Percentiles rank a stretch among this genome's conserved stretches.
Evolutionary conservation across 2,888 invertebrate species (phyloP).

Genomic region (Drosophila barbarae): DNA sequence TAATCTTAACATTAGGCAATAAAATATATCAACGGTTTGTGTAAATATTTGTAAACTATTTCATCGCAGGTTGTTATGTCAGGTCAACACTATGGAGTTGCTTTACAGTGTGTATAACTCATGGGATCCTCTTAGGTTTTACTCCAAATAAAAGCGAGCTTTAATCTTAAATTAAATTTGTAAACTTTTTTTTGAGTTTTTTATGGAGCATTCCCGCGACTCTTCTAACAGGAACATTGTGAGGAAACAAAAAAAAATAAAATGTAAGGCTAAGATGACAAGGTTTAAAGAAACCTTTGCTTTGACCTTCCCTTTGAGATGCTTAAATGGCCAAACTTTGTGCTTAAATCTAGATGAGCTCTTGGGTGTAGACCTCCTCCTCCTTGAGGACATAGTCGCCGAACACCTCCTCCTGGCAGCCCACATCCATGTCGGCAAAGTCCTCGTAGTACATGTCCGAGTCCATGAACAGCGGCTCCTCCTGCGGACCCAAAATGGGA

Average conservation of each 20-base stretch:
- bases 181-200: not conserved
- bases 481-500: slow-evolving; percentile 19
- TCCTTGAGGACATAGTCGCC: slow-evolving; percentile 63
- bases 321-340: slow-evolving; percentile 13
- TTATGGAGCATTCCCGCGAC: slow-evolving; percentile 3
- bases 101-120: slow-evolving; percentile 1
- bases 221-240: not conserved
- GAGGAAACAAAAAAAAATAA: not conserved
- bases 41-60: slow-evolving; percentile 10
- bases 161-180: not conserved
- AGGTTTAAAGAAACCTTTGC: not conserved
- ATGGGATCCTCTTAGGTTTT: no score
- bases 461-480: slow-evolving; percentile 40
- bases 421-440: slow-evolving; percentile 62
- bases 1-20: slow-evolving; percentile 8
- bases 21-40: slow-evolving; percentile 5
- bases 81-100: slow-evolving; percentile 3
- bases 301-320: slow-evolving; percentile 8
- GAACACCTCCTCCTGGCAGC: slow-evolving; percentile 61
- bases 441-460: slow-evolving; percentile 59
- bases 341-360: slow-evolving; percentile 34
- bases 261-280: not conserved
- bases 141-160: not conserved
- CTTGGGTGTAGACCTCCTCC: slow-evolving; percentile 71
- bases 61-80: slow-evolving; percentile 5